These are phyloP conservation scores for Pimephales promelas DNA, from an alignment of 2,113 vertebrate species.

Conservation along the genomic window DNA sequence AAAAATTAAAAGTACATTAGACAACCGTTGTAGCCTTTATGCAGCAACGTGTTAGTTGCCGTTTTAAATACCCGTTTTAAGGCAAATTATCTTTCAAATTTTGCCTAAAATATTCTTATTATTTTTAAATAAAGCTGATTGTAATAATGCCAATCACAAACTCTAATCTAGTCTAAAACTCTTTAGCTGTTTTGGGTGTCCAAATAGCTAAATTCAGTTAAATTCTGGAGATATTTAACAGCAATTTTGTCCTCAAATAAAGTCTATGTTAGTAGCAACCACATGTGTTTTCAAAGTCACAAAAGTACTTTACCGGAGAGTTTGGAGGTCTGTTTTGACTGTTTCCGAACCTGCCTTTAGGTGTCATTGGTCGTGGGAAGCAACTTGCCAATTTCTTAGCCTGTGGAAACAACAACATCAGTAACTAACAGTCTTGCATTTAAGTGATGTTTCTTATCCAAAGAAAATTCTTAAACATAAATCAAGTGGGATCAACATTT, in stretches of 20 bases:
- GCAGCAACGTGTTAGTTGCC: too few species aligned
- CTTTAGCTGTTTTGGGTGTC: too few species aligned
- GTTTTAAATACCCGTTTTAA: too few species aligned
- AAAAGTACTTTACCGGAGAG: constrained; percentile 37
- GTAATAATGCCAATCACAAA: neutral
- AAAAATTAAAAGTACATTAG: too few species aligned
- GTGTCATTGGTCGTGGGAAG: constrained; percentile 85
- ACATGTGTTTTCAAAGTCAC: neutral
- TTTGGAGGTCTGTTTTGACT: constrained; percentile 53
- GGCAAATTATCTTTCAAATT: too few species aligned
- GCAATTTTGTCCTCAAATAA: neutral
- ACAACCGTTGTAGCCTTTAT: too few species aligned
- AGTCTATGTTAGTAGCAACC: neutral
- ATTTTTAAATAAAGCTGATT: neutral
- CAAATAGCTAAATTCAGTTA: too few species aligned
- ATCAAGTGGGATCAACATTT: neutral
- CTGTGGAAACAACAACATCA: constrained; percentile 55
- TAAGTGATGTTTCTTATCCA: neutral
- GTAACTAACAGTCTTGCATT: neutral
- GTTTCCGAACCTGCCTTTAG: constrained; percentile 72
- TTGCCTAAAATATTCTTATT: too few species aligned
- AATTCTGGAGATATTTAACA: too few species aligned
- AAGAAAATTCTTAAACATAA: neutral
- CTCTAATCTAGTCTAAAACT: too few species aligned
- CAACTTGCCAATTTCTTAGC: constrained; percentile 83